phyloP scores from a whole-genome alignment of 2,113 vertebrate species.

The Eulemur macaco region DNA sequence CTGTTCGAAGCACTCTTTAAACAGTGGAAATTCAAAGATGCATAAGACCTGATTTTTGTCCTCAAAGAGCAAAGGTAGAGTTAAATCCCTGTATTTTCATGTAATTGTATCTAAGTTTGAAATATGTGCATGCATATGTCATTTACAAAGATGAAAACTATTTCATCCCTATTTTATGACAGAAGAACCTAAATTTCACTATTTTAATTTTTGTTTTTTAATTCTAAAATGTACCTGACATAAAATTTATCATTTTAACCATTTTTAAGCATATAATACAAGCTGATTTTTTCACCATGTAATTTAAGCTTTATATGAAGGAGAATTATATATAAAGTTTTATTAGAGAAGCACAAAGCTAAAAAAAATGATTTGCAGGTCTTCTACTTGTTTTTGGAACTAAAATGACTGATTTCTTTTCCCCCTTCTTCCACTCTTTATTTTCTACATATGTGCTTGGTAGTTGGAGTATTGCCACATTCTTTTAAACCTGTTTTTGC shows the following conservation, averaged over 20 bases:
- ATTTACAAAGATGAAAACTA: background rate
- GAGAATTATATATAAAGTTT: background rate
- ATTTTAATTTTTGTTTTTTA: background rate
- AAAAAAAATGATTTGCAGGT: conserved; percentile 21
- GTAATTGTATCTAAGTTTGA: background rate
- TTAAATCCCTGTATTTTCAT: background rate
- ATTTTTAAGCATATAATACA: background rate
- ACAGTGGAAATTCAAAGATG: background rate
- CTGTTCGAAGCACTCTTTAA: background rate
- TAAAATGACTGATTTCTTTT: conserved; percentile 38
- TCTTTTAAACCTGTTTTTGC: conserved; percentile 49
- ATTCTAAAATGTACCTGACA: background rate
- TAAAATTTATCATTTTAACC: background rate
- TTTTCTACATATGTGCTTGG: conserved; percentile 3
- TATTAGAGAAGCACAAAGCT: conserved; percentile 33
- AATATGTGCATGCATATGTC: background rate
- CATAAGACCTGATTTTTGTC: background rate
- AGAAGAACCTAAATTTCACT: background rate
- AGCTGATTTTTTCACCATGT: background rate
- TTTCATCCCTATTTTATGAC: background rate
- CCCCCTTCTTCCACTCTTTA: background rate
- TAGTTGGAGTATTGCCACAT: conserved; percentile 7
- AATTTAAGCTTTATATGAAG: background rate
- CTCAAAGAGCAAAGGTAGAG: background rate
- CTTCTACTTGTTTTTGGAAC: conserved; percentile 27